These are phyloP conservation scores for Netelia fuscicornis DNA, from an alignment of 2,888 invertebrate species.

Conservation along the genomic window DNA sequence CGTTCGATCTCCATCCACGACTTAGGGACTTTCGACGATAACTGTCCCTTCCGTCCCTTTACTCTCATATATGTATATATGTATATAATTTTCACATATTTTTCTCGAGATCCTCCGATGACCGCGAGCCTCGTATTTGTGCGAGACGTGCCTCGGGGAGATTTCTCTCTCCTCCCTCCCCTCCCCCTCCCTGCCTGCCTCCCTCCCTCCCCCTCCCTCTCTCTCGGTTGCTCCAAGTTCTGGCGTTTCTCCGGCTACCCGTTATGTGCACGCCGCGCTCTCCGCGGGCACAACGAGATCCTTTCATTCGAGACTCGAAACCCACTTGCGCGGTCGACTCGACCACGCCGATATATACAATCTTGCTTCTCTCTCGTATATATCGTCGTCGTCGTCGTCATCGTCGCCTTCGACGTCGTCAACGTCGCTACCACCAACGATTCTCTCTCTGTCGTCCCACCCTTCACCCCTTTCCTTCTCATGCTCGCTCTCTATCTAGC, in stretches of 20 bases:
- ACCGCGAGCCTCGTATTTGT: conserved; percentile 25
- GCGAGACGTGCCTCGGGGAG: conserved; percentile 34
- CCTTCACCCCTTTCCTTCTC: conserved; percentile 42
- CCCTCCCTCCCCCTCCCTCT: conserved; percentile 29
- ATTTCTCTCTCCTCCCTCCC: conserved; percentile 18
- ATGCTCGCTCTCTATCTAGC: conserved; percentile 17
- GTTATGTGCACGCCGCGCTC: conserved; percentile 67
- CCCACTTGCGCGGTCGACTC: conserved; percentile 67
- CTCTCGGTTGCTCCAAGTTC: conserved; percentile 20
- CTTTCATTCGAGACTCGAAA: conserved; percentile 79
- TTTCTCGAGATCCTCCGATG: conserved; percentile 11
- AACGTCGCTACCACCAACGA: conserved; percentile 51
- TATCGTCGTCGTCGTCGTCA: conserved; percentile 28
- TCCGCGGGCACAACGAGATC: conserved; percentile 77
- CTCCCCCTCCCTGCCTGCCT: neutral
- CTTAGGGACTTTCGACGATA: neutral
- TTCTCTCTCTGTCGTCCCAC: conserved; percentile 47
- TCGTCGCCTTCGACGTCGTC: conserved; percentile 51
- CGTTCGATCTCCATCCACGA: neutral
- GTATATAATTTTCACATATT: neutral
- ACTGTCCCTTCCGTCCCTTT: neutral
- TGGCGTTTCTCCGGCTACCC: conserved; percentile 64
- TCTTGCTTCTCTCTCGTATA: neutral
- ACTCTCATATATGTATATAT: neutral
- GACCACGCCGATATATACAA: conserved; percentile 59